Evolutionary conservation across 2,113 vertebrate species (phyloP), one percentile per base, ranked within the genome.

Genomic region (Delphinapterus leucas): DNA sequence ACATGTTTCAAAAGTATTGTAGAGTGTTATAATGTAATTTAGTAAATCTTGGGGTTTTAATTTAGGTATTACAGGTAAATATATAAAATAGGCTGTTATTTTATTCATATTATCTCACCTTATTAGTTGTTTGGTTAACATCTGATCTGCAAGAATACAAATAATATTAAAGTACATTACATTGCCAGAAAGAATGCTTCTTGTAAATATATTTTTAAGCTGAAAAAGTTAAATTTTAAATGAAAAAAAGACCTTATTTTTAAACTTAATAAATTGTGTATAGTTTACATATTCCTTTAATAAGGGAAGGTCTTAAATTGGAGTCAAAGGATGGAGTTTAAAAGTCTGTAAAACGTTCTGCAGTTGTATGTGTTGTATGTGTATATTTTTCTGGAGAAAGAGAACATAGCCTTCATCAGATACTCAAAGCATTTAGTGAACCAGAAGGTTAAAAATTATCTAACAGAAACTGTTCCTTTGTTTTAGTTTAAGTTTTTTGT

Each of bases 271-370:
- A 67, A 49, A 47, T 67, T 96, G 5, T 63, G 26, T 90, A 65
- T 92, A 31, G 18, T 70, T 93, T 93, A 55, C 31, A 18, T 71
- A 71, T 41, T 90, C 6, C 9, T 80, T 96, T 74, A 74, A 31
- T 95, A 33, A 53, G 58, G 68, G 41, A 82, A 47, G 38, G 60
- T 95, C 49, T 91, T 91, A 88, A 82, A 74, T 88, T 95, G 49
- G 4, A 55, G 36, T 88, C 61, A 84, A 15, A 44, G 88, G 71
- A 26, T 90, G 85, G 70, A 61, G 5, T 96, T 97, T 90, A 58
- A 90, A 61, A 95, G 38, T 63, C 26, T 63, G 55, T 70, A 38
- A 93, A 53, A 53, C 41, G 49, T 25, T 82, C 36, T n/a, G 38
- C 5, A 89, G 1, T 95, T 96, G n/a, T 74, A 5, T 92, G 38